phyloP scores from a whole-genome alignment of 2,888 invertebrate genomes.

The Acleris holmiana region DNA sequence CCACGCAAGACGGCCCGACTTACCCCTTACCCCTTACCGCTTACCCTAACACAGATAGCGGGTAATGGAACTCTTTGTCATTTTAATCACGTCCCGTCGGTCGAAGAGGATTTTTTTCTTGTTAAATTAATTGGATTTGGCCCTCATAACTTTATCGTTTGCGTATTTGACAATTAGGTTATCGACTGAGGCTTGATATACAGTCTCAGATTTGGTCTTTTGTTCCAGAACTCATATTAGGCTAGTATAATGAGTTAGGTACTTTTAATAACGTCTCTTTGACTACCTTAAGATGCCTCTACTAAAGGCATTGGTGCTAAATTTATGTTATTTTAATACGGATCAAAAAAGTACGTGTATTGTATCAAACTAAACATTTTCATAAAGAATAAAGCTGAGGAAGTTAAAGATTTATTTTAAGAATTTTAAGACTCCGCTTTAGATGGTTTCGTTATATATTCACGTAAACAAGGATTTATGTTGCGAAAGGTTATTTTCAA shows the following conservation, averaged over 20 bases:
- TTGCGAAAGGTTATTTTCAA: background rate
- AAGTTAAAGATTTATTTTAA: too few species aligned
- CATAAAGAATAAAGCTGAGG: too few species aligned
- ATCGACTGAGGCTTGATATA: conserved; percentile 17
- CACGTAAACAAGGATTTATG: too few species aligned
- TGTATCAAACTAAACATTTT: too few species aligned
- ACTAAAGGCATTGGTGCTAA: too few species aligned
- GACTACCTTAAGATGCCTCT: too few species aligned
- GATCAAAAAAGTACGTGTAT: too few species aligned
- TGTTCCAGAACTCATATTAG: background rate
- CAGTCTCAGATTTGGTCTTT: background rate
- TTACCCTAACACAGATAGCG: conserved; percentile 42
- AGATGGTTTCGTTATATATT: too few species aligned
- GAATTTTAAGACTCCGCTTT: too few species aligned
- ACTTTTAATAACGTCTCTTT: too few species aligned
- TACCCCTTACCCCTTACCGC: conserved; percentile 10
- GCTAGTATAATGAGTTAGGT: too few species aligned
- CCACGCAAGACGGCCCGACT: conserved; percentile 31
- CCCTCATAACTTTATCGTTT: conserved; percentile 54
- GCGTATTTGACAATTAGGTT: conserved; percentile 26
- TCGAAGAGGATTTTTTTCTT: conserved; percentile 47
- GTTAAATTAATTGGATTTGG: conserved; percentile 71
- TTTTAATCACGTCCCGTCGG: conserved; percentile 57
- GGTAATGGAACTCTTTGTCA: conserved; percentile 56
- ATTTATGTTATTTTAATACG: too few species aligned